Evolutionary conservation across 2,797 vertebrate genomes (phyloP).

Genomic region (Myotis findleyi): DNA sequence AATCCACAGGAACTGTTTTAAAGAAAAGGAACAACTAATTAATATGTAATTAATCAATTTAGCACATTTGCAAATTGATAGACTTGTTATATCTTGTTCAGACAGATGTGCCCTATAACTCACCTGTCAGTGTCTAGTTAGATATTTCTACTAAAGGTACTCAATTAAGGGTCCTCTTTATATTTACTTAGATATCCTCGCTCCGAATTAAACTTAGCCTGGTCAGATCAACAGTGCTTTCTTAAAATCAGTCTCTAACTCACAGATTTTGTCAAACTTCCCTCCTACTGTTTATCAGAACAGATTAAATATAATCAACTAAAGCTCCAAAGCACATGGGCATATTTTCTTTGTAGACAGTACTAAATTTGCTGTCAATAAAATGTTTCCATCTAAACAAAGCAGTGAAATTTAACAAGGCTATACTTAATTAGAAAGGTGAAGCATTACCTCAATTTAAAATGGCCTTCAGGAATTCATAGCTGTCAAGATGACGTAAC

Average conservation of each 20-base stretch:
- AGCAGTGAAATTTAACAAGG: slow-evolving; percentile 41
- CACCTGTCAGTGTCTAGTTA: not conserved
- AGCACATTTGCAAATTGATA: slow-evolving; percentile 45
- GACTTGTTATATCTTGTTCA: not conserved
- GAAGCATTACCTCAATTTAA: slow-evolving; percentile 81
- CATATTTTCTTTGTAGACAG: not conserved
- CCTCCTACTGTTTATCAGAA: not conserved
- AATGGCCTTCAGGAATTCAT: slow-evolving; percentile 86
- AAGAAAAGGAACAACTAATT: slow-evolving; percentile 41
- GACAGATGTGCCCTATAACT: not conserved
- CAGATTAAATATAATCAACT: slow-evolving; percentile 13
- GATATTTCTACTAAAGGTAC: not conserved
- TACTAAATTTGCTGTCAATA: slow-evolving; percentile 35
- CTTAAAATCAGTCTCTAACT: not conserved
- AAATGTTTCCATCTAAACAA: slow-evolving; percentile 40
- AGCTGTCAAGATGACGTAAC: slow-evolving; percentile 76
- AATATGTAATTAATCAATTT: slow-evolving; percentile 42
- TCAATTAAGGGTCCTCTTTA: not conserved
- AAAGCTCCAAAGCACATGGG: not conserved
- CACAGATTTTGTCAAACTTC: not conserved
- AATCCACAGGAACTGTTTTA: slow-evolving; percentile 23
- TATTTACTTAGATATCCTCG: not conserved
- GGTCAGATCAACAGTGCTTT: not conserved
- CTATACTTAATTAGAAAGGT: slow-evolving; percentile 51
- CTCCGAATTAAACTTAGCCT: not conserved